These are phyloP conservation scores for Edolisoma coerulescens DNA, from an alignment of 2,113 vertebrate species.

Conservation along the genomic window DNA sequence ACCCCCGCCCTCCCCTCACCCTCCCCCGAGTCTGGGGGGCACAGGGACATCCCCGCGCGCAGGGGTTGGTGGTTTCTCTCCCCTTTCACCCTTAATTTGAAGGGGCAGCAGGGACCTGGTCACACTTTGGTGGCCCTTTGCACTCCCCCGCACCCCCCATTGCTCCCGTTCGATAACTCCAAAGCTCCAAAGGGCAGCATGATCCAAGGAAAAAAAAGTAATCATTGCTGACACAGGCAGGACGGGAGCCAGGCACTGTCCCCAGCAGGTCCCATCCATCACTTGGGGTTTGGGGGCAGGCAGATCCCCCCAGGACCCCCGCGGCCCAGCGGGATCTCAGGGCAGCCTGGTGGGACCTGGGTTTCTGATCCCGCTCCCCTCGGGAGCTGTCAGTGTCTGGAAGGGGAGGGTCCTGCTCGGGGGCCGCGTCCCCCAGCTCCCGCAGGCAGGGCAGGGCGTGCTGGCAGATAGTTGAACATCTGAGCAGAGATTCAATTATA, in stretches of 20 bases:
- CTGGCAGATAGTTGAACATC: not conserved
- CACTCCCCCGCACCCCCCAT: rapidly evolving
- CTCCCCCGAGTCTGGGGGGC: not conserved
- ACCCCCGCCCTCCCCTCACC: not conserved
- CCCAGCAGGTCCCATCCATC: not conserved
- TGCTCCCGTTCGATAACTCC: not conserved
- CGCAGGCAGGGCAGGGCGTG: not conserved
- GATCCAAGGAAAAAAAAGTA: not conserved
- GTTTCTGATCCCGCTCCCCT: not conserved
- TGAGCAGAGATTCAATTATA: conserved; percentile 38
- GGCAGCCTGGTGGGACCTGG: not conserved
- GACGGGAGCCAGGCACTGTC: not conserved
- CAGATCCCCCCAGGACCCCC: not conserved
- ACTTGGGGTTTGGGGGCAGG: not conserved
- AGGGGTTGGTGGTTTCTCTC: not conserved
- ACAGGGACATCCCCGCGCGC: not conserved
- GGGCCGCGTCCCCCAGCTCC: not conserved
- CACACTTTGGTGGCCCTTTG: not conserved
- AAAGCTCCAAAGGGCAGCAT: not conserved
- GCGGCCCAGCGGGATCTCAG: not conserved
- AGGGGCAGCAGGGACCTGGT: not conserved
- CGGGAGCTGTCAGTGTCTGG: not conserved
- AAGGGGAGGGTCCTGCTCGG: not conserved
- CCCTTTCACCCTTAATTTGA: not conserved
- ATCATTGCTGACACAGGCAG: not conserved